Conservation (phyloP, 37 sponge, comb jelly and placozoan species). For the Halisarca cf. caerulea region DNA sequence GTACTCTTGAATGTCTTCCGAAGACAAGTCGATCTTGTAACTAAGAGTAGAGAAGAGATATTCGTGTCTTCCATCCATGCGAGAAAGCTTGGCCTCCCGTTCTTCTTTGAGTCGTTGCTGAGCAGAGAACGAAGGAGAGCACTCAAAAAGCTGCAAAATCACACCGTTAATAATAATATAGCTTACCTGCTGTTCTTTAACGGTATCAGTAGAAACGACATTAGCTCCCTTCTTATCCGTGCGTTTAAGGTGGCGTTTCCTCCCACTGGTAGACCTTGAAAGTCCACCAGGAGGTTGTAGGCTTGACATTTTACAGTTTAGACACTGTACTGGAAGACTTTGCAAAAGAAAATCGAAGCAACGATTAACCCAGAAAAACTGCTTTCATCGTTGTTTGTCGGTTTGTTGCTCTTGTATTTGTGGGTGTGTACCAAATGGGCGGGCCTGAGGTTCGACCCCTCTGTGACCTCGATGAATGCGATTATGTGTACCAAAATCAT, state of each 20-base stretch:
- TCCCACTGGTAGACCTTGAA: constrained; percentile 18
- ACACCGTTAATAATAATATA: no score
- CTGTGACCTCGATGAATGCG: no score
- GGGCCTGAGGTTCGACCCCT: no score
- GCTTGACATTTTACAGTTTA: constrained; percentile 7
- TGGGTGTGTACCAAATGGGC: no score
- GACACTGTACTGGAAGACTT: no score
- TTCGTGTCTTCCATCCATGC: constrained; percentile 88
- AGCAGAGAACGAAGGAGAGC: background rate
- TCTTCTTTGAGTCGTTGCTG: constrained; percentile 65
- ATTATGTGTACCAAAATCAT: no score
- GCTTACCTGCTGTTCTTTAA: constrained; percentile 64
- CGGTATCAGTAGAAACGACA: constrained; percentile 24
- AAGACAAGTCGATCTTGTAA: constrained; percentile 70
- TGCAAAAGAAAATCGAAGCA: no score
- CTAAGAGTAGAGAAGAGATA: constrained; percentile 78
- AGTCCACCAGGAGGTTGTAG: constrained; percentile 33
- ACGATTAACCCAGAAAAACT: no score
- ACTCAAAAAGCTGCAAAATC: no score
- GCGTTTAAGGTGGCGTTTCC: constrained; percentile 2
- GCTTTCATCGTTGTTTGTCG: no score
- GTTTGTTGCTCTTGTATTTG: no score
- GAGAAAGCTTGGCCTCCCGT: constrained; percentile 80
- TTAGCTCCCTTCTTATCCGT: background rate
- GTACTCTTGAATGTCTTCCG: constrained; percentile 87